A percentile compares a stretch with the other conserved stretches of the same genome.
phyloP scores from a whole-genome alignment of 1,140 invertebrate species.

The Campoletis sonorensis region DNA sequence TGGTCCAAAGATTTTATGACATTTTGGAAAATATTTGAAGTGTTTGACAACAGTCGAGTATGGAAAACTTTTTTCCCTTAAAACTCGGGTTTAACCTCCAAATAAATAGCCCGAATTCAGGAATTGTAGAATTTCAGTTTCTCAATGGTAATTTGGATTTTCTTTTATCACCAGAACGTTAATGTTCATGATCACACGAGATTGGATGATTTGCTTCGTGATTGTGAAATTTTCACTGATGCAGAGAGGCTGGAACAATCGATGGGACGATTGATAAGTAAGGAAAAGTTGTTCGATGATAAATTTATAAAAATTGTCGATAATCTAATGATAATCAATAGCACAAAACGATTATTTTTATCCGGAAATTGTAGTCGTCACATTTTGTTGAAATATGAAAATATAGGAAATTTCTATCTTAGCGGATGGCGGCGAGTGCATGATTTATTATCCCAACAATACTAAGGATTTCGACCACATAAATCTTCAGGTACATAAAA shows the following conservation, averaged over 20 bases:
- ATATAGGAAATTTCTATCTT: conserved; percentile 47
- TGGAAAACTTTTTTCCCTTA: no score
- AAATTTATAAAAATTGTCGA: neutral
- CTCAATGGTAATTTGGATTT: neutral
- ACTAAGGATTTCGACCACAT: conserved; percentile 73
- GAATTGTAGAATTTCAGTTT: neutral
- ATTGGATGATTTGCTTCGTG: conserved; percentile 64
- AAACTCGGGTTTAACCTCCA: no score
- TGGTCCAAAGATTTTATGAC: no score
- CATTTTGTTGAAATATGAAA: neutral
- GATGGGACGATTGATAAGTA: conserved; percentile 73
- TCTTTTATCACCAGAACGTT: conserved; percentile 50
- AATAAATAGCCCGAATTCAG: no score
- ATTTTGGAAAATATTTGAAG: no score
- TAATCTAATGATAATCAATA: no score
- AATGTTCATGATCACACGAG: conserved; percentile 66
- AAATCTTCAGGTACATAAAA: conserved; percentile 69
- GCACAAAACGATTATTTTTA: no score
- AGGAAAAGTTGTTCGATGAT: conserved; percentile 38
- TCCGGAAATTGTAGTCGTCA: neutral
- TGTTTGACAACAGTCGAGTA: no score
- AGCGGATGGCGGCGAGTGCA: conserved; percentile 68
- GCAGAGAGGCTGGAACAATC: conserved; percentile 73
- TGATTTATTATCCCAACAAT: conserved; percentile 69
- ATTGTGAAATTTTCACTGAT: conserved; percentile 71